phyloP scores from a whole-genome alignment of 2,797 vertebrate genomes.

The Schizopygopsis pylzovi region DNA sequence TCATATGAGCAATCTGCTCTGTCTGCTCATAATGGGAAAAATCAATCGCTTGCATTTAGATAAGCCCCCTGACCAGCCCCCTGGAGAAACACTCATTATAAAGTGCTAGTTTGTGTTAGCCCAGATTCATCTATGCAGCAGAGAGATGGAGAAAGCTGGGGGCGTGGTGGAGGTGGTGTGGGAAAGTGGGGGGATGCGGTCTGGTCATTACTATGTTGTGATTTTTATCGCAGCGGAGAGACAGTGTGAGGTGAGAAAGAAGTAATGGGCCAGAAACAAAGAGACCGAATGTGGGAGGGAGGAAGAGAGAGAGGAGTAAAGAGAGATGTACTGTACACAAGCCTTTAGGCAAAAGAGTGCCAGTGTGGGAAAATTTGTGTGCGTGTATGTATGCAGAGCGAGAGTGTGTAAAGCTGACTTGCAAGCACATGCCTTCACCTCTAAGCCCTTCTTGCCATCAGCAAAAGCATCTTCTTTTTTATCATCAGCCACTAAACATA shows the following conservation, averaged over 20 bases:
- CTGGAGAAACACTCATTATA: conserved; percentile 53
- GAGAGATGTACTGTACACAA: conserved; percentile 35
- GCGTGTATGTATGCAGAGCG: conserved; percentile 17
- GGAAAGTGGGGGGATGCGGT: background rate
- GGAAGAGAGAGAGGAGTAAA: background rate
- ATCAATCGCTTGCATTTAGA: conserved; percentile 23
- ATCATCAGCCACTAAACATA: conserved; percentile 18
- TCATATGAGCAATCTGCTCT: conserved; percentile 39
- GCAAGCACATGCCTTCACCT: conserved; percentile 5
- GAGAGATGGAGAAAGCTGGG: conserved; percentile 22
- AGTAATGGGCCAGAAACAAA: conserved; percentile 46
- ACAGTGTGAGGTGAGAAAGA: conserved; percentile 31
- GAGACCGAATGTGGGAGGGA: conserved; percentile 32
- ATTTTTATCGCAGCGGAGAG: conserved; percentile 23
- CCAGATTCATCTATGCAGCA: conserved; percentile 15
- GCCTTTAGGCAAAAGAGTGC: conserved; percentile 33
- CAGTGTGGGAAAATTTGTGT: conserved; percentile 7
- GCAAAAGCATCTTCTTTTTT: conserved; percentile 33
- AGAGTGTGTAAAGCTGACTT: conserved; percentile 25
- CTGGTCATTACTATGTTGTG: conserved; percentile 46
- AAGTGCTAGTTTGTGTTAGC: conserved; percentile 42
- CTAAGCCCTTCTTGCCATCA: conserved; percentile 14
- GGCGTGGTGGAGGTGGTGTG: conserved; percentile 22
- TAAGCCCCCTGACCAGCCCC: conserved; percentile 38
- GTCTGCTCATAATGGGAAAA: conserved; percentile 29